Evolutionary conservation across 2,113 vertebrate species (phyloP).

Genomic region (Nycticryphes semicollaris): DNA sequence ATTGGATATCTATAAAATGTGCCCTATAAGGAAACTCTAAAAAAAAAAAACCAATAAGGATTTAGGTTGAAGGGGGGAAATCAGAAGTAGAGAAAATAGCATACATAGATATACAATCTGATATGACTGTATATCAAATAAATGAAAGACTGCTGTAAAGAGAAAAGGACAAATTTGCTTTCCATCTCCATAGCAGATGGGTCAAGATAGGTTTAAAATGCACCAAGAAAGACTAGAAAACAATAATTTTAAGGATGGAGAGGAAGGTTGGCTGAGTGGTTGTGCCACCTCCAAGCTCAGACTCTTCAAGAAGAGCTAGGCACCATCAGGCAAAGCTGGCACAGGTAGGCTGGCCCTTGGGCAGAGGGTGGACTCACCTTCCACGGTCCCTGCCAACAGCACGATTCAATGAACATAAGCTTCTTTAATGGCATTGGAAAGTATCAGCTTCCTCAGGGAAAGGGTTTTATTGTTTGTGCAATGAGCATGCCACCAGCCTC

Average conservation of each 20-base stretch:
- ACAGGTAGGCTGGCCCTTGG: neutral
- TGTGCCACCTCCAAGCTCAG: neutral
- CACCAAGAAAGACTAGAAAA: neutral
- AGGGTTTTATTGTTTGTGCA: neutral
- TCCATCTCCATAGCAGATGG: neutral
- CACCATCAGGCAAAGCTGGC: fast-evolving
- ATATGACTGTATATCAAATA: neutral
- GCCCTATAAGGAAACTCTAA: neutral
- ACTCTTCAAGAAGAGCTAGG: neutral
- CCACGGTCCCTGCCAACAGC: neutral
- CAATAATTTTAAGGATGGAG: neutral
- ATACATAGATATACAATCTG: neutral
- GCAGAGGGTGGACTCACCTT: neutral
- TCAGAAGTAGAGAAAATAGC: neutral
- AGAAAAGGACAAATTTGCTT: neutral
- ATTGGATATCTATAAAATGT: neutral
- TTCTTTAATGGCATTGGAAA: neutral
- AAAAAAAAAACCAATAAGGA: neutral
- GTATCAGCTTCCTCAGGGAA: neutral
- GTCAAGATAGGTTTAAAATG: neutral
- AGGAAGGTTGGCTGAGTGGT: neutral
- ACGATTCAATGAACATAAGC: neutral
- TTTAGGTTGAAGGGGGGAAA: neutral
- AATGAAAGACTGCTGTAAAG: neutral
- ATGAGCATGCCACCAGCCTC: neutral